These are phyloP conservation scores for Globodera rostochiensis DNA, from an alignment of 1,140 invertebrate genomes.

Conservation along the genomic window DNA sequence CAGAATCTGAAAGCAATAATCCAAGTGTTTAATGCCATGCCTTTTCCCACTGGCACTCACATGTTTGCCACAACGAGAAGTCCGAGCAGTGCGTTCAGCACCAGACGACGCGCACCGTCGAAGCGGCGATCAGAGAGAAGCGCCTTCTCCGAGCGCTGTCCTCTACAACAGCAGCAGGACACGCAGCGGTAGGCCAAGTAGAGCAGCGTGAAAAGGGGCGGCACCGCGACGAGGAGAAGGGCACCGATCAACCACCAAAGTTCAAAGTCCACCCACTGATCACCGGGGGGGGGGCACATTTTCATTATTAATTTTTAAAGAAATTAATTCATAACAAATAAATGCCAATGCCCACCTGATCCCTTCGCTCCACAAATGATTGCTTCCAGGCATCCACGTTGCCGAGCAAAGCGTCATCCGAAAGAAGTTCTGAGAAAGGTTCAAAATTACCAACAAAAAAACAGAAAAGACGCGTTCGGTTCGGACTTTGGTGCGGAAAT, in stretches of 20 bases:
- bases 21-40: background rate
- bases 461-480: too few relatives aligned
- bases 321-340: conserved; percentile 9
- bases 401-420: conserved; percentile 29
- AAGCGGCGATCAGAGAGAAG: conserved; percentile 46
- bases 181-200: conserved; percentile 55
- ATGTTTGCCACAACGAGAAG: conserved; percentile 54
- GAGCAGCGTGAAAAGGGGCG: conserved; percentile 46
- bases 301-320: too few relatives aligned
- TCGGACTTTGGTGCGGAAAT: conserved; percentile 48
- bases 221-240: conserved; percentile 35
- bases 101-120: conserved; percentile 53
- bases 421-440: conserved; percentile 24
- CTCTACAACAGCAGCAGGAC: conserved; percentile 46
- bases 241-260: conserved; percentile 50
- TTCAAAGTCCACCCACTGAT: conserved; percentile 55
- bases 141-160: conserved; percentile 16
- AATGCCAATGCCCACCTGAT: conserved; percentile 8
- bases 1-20: conserved; percentile 52
- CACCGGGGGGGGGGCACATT: conserved; percentile 11
- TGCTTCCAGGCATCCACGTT: conserved; percentile 13
- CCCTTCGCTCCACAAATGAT: conserved; percentile 19
- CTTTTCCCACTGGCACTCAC: conserved; percentile 43
- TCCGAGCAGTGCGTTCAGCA: conserved; percentile 51
- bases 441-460: conserved; percentile 5